Base-by-base conservation (phyloP, 2,113 vertebrate genomes). In the Odocoileus hemionus region DNA sequence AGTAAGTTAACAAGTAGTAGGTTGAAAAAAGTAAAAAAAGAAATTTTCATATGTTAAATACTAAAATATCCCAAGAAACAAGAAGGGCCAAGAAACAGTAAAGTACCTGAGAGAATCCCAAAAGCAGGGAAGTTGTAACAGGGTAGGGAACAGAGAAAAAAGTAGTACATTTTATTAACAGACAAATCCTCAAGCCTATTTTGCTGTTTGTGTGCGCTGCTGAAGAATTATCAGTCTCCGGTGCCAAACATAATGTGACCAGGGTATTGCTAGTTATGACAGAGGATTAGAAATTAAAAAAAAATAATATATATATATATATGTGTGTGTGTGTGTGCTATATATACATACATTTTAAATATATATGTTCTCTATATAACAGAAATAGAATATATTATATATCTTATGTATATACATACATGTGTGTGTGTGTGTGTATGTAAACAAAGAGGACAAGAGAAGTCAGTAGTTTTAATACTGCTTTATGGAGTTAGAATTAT, bases 401-500 rank as follows among this genome's bases (percentile, higher is more conserved):
- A n/a, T 82, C 11, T 21, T 50, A 8, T 82, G 67, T 12, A n/a
- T 11, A 47, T 79, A 80, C 5, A 50, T 52, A 52, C 2, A 5
- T 50, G 14, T 78, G 43, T 52, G 13, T 17, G 5, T 8, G 96
- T 39, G 61, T 13, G 79, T 33, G 5, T 50, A 3, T 25, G 12
- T 57, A 57, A 36, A 23, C 4, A 89, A 94, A 60, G 0, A 52
- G 2, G 67, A 67, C 54, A n/a, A 79, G 54, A 85, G 45, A 19
- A 98, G 9, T 19, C 0, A 80, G 82, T 89, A 36, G 17, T 12
- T 55, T 83, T 55, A 83, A 83, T 55, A 55, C n/a, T 23, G 26
- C 86, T 96, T 95, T 33, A 93, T 39, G 50, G 17, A 93, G 54
- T 33, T 50, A 84, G 45, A 97, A 91, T 94, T 86, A 94, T 2